Evolutionary conservation across 2,113 vertebrate species (phyloP), one percentile per base, ranked within the genome.

Genomic region (Phalacrocorax brasilianus): DNA sequence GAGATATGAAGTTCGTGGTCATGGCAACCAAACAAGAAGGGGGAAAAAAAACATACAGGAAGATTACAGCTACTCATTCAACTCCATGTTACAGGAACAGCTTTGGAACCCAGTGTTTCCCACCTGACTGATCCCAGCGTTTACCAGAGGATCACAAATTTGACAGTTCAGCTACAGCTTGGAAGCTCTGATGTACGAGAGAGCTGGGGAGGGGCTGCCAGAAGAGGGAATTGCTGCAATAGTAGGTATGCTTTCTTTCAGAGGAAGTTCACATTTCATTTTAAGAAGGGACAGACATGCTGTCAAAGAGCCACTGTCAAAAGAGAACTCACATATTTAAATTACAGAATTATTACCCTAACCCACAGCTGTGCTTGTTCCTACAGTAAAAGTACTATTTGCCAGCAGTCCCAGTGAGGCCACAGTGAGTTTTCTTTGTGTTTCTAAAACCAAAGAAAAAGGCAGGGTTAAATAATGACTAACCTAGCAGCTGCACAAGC

Each of bases 121-220:
- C 22, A 81, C 11, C 27, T 35, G 61, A 42, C 71, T 62, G 30
- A 70, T 27, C 55, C 16, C 85, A 62, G 59, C 5, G 1, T 23
- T 55, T 50, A 40, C n/a, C 16, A 8, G 18, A 40, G 40, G 58
- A 67, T 52, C 56, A 63, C 87, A 77, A 55, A 49, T 72, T 22
- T 2, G 0, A 33, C 35, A 42, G 47, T 9, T 56, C 55, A 33
- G n/a, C 45, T 74, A 24, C 44, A 75, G 74, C 32, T 47, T 55
- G 18, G 12, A 50, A 63, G 10, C 52, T 61, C 42, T 30, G 5
- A 9, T 0, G 2, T 9, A 45, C 1, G 6, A 53, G 35, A 61
- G 71, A 27, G 27, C 53, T 70, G 63, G 28, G 47, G 24, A 75
- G 17, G 52, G 58, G 62, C 71, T 83, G 79, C 19, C 70, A 65